Conservation (phyloP, 1,140 invertebrate genomes). For the Danaus melanippus region DNA sequence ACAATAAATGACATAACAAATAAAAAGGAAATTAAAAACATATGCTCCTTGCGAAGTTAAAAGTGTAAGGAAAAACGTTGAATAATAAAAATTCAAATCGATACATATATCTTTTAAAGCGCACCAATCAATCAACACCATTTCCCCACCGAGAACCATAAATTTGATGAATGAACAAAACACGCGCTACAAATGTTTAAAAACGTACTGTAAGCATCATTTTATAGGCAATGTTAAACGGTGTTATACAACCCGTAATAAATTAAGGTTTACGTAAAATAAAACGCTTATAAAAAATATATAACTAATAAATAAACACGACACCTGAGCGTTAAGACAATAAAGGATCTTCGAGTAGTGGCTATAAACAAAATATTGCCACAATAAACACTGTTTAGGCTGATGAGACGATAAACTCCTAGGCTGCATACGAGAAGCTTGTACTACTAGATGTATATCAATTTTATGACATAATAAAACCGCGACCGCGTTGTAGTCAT, state of each 20-base stretch:
- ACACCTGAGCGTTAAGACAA: slow-evolving; percentile 68
- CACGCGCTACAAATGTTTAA: slow-evolving; percentile 70
- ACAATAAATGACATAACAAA: background rate
- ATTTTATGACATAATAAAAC: slow-evolving; percentile 67
- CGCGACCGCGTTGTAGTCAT: slow-evolving; percentile 49
- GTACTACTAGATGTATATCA: slow-evolving; percentile 40
- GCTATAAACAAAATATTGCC: slow-evolving; percentile 69
- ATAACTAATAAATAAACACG: slow-evolving; percentile 72
- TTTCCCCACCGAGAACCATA: slow-evolving; percentile 67
- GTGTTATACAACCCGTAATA: slow-evolving; percentile 65
- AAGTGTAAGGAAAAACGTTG: slow-evolving; percentile 6
- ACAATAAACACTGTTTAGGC: slow-evolving; percentile 67
- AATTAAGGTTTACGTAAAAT: slow-evolving; percentile 72
- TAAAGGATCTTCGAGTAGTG: slow-evolving; percentile 66
- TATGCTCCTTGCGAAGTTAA: background rate
- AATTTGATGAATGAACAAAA: slow-evolving; percentile 71
- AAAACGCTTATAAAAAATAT: slow-evolving; percentile 70
- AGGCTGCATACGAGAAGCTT: slow-evolving; percentile 30
- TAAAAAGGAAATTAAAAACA: background rate
- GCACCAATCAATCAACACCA: slow-evolving; percentile 47
- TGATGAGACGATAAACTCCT: slow-evolving; percentile 59
- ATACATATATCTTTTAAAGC: slow-evolving; percentile 4
- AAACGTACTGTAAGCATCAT: slow-evolving; percentile 64
- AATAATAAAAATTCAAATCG: slow-evolving; percentile 12
- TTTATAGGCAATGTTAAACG: slow-evolving; percentile 71